Percentiles rank a stretch among this genome's conserved stretches.
Conservation (phyloP, 1,140 invertebrate species). For the Drosophila eugracilis region DNA sequence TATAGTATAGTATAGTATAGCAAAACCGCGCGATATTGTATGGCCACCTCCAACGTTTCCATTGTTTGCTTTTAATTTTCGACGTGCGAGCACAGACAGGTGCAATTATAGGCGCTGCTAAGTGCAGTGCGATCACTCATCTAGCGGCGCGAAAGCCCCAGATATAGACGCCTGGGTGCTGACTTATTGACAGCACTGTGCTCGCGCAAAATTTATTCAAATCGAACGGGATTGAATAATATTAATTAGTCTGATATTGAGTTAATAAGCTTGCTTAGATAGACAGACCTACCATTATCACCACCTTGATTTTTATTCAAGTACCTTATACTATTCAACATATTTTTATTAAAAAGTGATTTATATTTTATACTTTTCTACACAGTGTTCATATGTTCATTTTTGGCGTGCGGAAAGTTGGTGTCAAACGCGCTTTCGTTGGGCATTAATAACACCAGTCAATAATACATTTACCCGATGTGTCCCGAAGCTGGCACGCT, state of each 20-base stretch:
- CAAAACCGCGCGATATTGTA: constrained; percentile 17
- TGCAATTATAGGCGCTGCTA: constrained; percentile 37
- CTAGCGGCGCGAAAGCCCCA: constrained; percentile 15
- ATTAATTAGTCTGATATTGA: no score
- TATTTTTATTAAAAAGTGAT: no score
- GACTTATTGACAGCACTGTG: constrained; percentile 14
- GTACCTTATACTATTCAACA: neutral
- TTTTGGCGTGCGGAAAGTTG: constrained; percentile 36
- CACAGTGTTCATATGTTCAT: constrained; percentile 26
- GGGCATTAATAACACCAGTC: constrained; percentile 47
- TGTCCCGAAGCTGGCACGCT: constrained; percentile 47
- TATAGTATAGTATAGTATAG: neutral
- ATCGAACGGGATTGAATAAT: constrained; percentile 8
- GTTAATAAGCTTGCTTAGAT: no score
- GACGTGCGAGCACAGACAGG: constrained; percentile 55
- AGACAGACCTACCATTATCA: no score
- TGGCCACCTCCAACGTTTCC: constrained; percentile 37
- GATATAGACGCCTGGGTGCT: neutral
- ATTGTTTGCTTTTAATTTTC: constrained; percentile 78
- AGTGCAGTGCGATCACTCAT: constrained; percentile 35
- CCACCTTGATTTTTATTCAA: no score
- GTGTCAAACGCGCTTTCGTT: constrained; percentile 38
- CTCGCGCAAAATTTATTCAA: constrained; percentile 19
- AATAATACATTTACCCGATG: constrained; percentile 49
- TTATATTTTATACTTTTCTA: no score